Evolutionary conservation across 2,113 vertebrate genomes (phyloP).

Genomic region (Paralichthys olivaceus): DNA sequence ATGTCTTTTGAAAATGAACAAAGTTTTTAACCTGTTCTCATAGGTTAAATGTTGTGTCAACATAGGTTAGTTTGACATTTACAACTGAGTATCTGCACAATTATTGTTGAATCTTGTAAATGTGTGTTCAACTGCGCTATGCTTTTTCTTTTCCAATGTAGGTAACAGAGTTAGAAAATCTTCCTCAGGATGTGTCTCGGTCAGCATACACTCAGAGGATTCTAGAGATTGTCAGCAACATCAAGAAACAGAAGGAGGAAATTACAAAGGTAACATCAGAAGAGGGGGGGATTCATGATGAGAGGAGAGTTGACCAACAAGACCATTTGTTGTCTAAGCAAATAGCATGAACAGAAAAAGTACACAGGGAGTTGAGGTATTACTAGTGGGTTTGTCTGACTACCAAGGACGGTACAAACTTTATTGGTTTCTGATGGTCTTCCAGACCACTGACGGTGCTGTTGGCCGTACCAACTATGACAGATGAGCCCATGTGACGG

Average conservation of each 20-base stretch:
- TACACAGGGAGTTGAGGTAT: too few relatives aligned
- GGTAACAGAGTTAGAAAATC: constrained; percentile 87
- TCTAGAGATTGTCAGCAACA: constrained; percentile 92
- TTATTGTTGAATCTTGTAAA: not conserved
- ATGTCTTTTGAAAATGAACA: too few relatives aligned
- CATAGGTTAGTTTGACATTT: not conserved
- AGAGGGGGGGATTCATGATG: not conserved
- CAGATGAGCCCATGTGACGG: too few relatives aligned
- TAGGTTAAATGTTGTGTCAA: not conserved
- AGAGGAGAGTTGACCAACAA: too few relatives aligned
- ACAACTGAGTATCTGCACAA: not conserved
- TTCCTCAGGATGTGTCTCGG: constrained; percentile 87
- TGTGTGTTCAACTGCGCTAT: not conserved
- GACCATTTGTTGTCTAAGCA: not conserved
- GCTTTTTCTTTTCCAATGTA: constrained; percentile 34
- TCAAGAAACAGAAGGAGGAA: constrained; percentile 94
- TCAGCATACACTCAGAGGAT: constrained; percentile 92
- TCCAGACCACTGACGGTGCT: too few relatives aligned
- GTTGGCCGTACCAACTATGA: too few relatives aligned
- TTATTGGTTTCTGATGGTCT: too few relatives aligned
- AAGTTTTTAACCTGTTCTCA: not conserved
- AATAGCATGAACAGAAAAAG: too few relatives aligned
- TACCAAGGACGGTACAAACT: too few relatives aligned
- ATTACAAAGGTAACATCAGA: constrained; percentile 88
- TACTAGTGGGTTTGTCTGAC: too few relatives aligned